Conservation (phyloP, 2,888 invertebrate genomes). For the Leptinotarsa haldemani region DNA sequence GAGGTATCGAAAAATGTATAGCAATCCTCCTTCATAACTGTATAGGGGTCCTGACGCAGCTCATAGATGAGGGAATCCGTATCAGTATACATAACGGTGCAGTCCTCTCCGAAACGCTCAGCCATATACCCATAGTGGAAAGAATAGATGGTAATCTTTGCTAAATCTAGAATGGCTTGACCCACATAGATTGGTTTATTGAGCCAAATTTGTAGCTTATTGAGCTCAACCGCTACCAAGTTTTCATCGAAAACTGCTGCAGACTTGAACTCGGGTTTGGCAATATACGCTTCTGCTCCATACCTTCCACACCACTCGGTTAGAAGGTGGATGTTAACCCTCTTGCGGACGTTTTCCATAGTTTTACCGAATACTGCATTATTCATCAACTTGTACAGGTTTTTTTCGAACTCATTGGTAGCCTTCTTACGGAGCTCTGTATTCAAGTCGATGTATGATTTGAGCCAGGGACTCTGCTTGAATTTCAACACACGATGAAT, state of each 20-base stretch:
- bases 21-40: slow-evolving; percentile 19
- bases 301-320: slow-evolving; percentile 23
- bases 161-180: slow-evolving; percentile 43
- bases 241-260: slow-evolving; percentile 35
- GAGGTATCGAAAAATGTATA: slow-evolving; percentile 1
- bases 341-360: slow-evolving; percentile 36
- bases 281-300: slow-evolving; percentile 31
- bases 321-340: slow-evolving; percentile 22
- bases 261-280: slow-evolving; percentile 42
- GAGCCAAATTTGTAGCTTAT: slow-evolving; percentile 11
- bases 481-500: slow-evolving; percentile 59
- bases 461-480: slow-evolving; percentile 59
- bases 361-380: slow-evolving; percentile 40
- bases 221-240: slow-evolving; percentile 11
- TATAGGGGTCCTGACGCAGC: slow-evolving; percentile 5
- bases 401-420: slow-evolving; percentile 42
- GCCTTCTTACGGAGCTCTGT: slow-evolving; percentile 53
- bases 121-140: slow-evolving; percentile 38
- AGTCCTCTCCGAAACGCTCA: slow-evolving; percentile 9
- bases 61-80: too few relatives aligned
- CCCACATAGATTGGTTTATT: slow-evolving; percentile 47
- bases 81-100: neutral
- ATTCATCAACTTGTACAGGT: slow-evolving; percentile 38
- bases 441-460: slow-evolving; percentile 62
- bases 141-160: slow-evolving; percentile 43